Base-by-base conservation (phyloP, 2,797 vertebrate species). In the Rhinella marina region DNA sequence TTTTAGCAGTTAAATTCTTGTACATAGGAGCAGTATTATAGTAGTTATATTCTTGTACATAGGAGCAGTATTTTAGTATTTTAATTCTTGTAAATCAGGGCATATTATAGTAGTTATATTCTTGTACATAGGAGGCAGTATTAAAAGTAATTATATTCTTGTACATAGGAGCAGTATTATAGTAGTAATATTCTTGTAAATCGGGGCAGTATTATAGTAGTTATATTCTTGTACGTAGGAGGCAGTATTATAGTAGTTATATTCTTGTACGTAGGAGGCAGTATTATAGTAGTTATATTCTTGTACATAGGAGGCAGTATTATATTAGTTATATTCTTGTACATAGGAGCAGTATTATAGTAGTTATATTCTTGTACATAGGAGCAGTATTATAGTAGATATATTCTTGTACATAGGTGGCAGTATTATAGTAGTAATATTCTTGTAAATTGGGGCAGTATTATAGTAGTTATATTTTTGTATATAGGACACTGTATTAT, bases 211-310 rank as follows among this genome's bases (percentile, higher is more conserved):
- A 68, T 32, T 70, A 29, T 70, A 70, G 25, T 29, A 32, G 27
- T n/a, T n/a, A n/a, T n/a, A n/a, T n/a, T n/a, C n/a, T n/a, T n/a
- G n/a, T n/a, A n/a, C n/a, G n/a, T n/a, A n/a, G n/a, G n/a, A n/a
- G n/a, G n/a, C n/a, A n/a, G n/a, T n/a, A n/a, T n/a, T n/a, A n/a
- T n/a, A n/a, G n/a, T n/a, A n/a, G n/a, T n/a, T n/a, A n/a, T n/a
- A n/a, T n/a, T n/a, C n/a, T n/a, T n/a, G n/a, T n/a, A 3, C 6
- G 16, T 19, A 41, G 68, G 25, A 3, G 14, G 61, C 66, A 70
- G 66, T 70, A 70, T 70, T 70, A 70, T 70, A 70, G 27, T 16
- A 70, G 66, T 70, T 29, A 32, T 64, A 64, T 64, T 64, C 23
- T 25, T 64, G 23, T 9, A 11, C 62, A 64, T n/a, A 25, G 61